Conservation (phyloP, 2,797 vertebrate genomes). For the Micropoecilia bifurca region DNA sequence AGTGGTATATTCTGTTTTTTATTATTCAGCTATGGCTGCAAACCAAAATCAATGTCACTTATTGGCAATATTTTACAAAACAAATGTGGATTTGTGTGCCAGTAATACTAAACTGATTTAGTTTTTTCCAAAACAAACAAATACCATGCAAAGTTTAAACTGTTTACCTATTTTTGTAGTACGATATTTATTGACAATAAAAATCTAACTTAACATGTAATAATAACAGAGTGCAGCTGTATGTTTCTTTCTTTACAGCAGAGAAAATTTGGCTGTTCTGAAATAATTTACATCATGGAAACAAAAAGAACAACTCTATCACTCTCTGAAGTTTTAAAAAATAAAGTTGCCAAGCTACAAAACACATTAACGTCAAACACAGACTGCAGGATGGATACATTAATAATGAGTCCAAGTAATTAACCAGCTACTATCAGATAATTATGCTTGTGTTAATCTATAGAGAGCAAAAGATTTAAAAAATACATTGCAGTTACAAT, state of each 20-base stretch:
- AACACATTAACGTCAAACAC: not conserved
- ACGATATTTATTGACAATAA: not conserved
- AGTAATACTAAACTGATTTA: not conserved
- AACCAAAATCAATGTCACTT: not conserved
- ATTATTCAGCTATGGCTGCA: not conserved
- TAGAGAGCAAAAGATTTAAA: not conserved
- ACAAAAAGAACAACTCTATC: not conserved
- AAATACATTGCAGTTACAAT: not conserved
- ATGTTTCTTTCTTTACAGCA: not conserved
- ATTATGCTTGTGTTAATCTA: not conserved
- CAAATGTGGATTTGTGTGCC: not conserved
- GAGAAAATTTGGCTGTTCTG: not conserved
- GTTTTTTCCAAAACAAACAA: not conserved
- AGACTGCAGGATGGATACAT: not conserved
- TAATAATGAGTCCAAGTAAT: not conserved
- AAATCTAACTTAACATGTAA: not conserved
- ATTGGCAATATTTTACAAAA: conserved; percentile 1
- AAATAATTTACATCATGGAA: not conserved
- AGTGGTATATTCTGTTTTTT: not conserved
- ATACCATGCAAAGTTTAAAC: not conserved
- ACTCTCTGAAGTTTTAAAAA: not conserved
- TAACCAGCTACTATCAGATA: not conserved
- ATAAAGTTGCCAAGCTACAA: not conserved
- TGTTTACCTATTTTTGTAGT: not conserved
- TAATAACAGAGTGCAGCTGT: too few relatives aligned